These are phyloP conservation scores for Idris sp. DNA, from an alignment of 1,140 invertebrate species.

Conservation along the genomic window DNA sequence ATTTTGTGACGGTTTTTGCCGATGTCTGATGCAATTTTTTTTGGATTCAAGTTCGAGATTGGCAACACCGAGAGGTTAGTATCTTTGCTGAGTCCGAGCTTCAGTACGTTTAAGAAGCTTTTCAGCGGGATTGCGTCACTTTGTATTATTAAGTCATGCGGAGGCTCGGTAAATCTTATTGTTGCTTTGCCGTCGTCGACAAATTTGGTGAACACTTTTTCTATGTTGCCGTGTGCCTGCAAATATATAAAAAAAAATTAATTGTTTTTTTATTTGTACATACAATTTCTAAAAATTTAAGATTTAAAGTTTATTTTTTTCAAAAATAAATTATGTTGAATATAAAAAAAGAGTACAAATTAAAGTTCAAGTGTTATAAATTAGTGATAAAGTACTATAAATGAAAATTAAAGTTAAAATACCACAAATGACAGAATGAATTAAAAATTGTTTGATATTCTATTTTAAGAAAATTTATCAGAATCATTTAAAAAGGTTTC, in stretches of 20 bases:
- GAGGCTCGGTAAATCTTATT: slow-evolving; percentile 83
- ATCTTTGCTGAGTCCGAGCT: slow-evolving; percentile 81
- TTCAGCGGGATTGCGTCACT: slow-evolving; percentile 83
- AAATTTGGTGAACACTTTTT: slow-evolving; percentile 83
- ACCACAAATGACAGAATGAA: too few species aligned
- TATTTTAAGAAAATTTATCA: too few species aligned
- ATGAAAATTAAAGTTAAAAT: too few species aligned
- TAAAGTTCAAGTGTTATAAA: too few species aligned
- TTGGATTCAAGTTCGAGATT: slow-evolving; percentile 78
- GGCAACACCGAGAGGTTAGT: slow-evolving; percentile 72
- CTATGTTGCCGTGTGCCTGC: slow-evolving; percentile 81
- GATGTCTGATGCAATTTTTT: slow-evolving; percentile 75
- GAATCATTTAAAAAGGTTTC: too few species aligned
- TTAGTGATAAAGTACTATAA: too few species aligned
- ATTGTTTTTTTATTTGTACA: slow-evolving; percentile 4
- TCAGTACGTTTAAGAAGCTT: slow-evolving; percentile 83
- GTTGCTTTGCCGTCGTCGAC: slow-evolving; percentile 86
- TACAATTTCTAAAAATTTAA: too few species aligned
- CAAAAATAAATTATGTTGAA: too few species aligned
- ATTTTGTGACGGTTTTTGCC: slow-evolving; percentile 78
- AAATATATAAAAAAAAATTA: slow-evolving; percentile 38
- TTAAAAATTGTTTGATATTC: too few species aligned
- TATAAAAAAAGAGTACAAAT: too few species aligned
- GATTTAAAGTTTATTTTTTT: too few species aligned
- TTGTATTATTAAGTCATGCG: slow-evolving; percentile 84